Base-by-base conservation (phyloP, 1,140 invertebrate genomes). In the Caenorhabditis remanei region DNA sequence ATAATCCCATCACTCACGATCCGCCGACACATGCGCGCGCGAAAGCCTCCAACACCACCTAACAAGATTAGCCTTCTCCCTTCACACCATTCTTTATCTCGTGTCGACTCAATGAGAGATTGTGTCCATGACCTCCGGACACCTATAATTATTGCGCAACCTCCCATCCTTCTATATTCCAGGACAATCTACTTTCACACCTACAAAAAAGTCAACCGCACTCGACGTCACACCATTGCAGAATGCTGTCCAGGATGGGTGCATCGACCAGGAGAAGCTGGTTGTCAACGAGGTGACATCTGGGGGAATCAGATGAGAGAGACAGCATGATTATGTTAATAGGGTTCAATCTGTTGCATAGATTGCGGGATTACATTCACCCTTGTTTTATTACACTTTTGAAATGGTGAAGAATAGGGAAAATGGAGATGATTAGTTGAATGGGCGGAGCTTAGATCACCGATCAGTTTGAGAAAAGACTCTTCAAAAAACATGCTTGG, bases 211-310 rank as follows among this genome's bases (percentile, higher is more conserved):
- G 87, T 90, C 9, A 93, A 92, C 63, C 91, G 93, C 71, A 91
- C 86, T n/a, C n/a, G n/a, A n/a, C n/a, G n/a, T n/a, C n/a, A n/a
- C n/a, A n/a, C n/a, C n/a, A n/a, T n/a, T n/a, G n/a, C n/a, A n/a
- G n/a, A n/a, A n/a, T n/a, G n/a, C n/a, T 94, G 94, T 90, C 90
- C 93, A 41, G 94, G 93, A 8, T 94, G 93, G 93, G 89, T 90
- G n/a, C 93, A 93, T 65, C 85, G 92, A 8, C 89, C 90, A 65
- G 91, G 92, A n/a, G 90, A 93, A 79, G 88, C 67, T 6, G 93
- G 93, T 19, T 93, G 93, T 88, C 89, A 90, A 48, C 88, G 91
- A 89, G 89, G 32, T 46, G 43, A 9, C 67, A 75, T 84, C 63
- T 50, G 85, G 71, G 46, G 65, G 32, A 32, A 32, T 32, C 32